phyloP scores from a whole-genome alignment of 2,113 vertebrate genomes.

The Pontoporia blainvillei region DNA sequence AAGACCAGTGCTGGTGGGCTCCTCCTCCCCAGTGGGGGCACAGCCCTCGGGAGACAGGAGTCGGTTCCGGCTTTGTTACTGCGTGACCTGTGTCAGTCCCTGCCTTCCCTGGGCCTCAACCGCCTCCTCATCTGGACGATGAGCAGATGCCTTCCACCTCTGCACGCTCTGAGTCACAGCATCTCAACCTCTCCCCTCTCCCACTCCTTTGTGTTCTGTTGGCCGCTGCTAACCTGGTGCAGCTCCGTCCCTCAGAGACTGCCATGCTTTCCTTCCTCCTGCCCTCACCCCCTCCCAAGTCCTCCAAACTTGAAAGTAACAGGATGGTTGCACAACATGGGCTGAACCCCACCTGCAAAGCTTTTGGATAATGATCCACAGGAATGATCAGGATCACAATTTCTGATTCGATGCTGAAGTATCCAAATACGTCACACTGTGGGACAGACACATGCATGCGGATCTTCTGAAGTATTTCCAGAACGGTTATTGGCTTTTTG shows the following conservation, averaged over 20 bases:
- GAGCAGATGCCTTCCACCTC: not conserved
- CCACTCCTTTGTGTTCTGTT: not conserved
- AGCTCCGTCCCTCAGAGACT: not conserved
- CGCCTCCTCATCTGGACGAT: not conserved
- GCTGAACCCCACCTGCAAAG: slow-evolving; percentile 87
- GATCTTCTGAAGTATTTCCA: slow-evolving; percentile 91
- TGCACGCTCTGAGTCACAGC: not conserved
- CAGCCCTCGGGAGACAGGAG: not conserved
- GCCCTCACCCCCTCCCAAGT: not conserved
- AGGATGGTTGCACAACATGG: fast-evolving
- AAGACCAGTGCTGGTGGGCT: not conserved
- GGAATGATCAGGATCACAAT: slow-evolving; percentile 94
- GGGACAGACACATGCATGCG: slow-evolving; percentile 94
- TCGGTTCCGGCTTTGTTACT: not conserved
- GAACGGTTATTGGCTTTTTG: slow-evolving; percentile 91
- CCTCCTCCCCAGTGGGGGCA: not conserved
- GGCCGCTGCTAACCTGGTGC: not conserved
- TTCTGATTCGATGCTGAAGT: slow-evolving; percentile 94
- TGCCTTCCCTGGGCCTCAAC: not conserved
- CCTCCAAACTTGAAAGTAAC: not conserved
- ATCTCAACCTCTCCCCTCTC: not conserved
- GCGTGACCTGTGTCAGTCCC: not conserved
- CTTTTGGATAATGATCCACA: slow-evolving; percentile 92
- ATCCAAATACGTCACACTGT: slow-evolving; percentile 97
- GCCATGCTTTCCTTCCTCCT: not conserved